Base-by-base conservation (phyloP, 2,888 invertebrate genomes). In the Eilema sororculum region DNA sequence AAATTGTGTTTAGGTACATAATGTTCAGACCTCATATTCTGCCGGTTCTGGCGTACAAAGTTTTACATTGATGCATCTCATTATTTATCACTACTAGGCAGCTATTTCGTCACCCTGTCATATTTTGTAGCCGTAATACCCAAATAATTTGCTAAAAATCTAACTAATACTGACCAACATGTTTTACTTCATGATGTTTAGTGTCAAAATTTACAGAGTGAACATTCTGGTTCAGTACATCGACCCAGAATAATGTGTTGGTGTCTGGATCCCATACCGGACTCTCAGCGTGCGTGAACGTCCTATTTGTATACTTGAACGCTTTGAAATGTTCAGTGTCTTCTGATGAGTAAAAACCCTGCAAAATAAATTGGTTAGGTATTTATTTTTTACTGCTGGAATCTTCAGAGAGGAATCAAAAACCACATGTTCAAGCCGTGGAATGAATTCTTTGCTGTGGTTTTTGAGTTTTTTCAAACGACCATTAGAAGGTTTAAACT, bases 171-270 rank as follows among this genome's bases (percentile, higher is more conserved):
- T 80, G 67, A 81, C 81, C 65, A 13, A 72, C 81, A 67, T 85
- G 80, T 66, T 90, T 89, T 13, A 80, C 79, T 20, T 85, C 86
- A 58, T 89, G 87, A 33, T 83, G 73, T 33, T 82, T 83, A 0
- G 92, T 91, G 5, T 72, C 79, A n/a, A 92, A 91, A 73, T 96
- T 85, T 10, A 91, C 87, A 65, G 92, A 87, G 68, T 91, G 90
- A 24, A 96, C 87, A 28, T 90, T 87, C 33, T 85, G 84, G 41
- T 91, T 85, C 56, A 78, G 71, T 2, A 33, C 82, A 25, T 81
- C 81, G 13, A 82, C 81, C 82, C 93, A 96, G 73, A 92, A 95
- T 9, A 96, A 86, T 3, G 90, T 90, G 62, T 92, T 85, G 10
- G 85, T 84, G 8, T 71, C 78, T 0, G 84, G 78, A 67, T 95